Percentiles rank a stretch among this genome's conserved stretches.
phyloP scores from a whole-genome alignment of 2,113 vertebrate genomes.

The Sitta europaea region DNA sequence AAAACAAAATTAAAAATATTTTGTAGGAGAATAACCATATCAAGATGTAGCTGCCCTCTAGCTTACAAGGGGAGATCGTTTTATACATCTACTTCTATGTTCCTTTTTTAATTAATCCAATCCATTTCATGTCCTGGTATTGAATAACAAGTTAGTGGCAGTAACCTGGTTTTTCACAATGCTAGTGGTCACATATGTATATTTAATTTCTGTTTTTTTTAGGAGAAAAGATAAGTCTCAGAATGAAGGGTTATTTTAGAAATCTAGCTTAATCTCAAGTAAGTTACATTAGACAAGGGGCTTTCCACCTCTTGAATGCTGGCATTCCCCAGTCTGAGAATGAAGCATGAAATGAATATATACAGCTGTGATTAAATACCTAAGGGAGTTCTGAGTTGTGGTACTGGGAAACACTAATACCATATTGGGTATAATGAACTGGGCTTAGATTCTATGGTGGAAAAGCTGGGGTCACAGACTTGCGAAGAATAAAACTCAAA shows the following conservation, averaged over 20 bases:
- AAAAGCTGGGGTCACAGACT: not conserved
- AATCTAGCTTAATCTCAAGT: constrained; percentile 16
- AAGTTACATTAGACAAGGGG: constrained; percentile 1
- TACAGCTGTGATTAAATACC: constrained; percentile 27
- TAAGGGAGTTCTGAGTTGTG: not conserved
- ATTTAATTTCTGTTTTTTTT: not conserved
- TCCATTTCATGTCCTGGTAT: not conserved
- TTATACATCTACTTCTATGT: not conserved
- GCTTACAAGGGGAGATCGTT: not conserved
- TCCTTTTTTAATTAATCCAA: not conserved
- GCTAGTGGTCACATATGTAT: not conserved
- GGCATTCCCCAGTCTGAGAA: not conserved
- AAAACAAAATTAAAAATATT: not conserved
- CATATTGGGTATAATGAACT: not conserved
- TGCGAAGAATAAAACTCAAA: not conserved
- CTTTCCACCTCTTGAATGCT: not conserved
- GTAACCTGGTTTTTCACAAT: not conserved
- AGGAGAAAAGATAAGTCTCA: not conserved
- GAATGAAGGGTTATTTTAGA: constrained; percentile 14
- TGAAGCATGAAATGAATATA: not conserved
- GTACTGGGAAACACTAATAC: not conserved
- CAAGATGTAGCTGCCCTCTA: not conserved
- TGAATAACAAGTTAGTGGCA: not conserved
- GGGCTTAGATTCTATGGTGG: not conserved
- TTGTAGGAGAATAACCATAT: not conserved